Base-by-base conservation (phyloP, 1,140 invertebrate genomes). In the Argopecten irradians region DNA sequence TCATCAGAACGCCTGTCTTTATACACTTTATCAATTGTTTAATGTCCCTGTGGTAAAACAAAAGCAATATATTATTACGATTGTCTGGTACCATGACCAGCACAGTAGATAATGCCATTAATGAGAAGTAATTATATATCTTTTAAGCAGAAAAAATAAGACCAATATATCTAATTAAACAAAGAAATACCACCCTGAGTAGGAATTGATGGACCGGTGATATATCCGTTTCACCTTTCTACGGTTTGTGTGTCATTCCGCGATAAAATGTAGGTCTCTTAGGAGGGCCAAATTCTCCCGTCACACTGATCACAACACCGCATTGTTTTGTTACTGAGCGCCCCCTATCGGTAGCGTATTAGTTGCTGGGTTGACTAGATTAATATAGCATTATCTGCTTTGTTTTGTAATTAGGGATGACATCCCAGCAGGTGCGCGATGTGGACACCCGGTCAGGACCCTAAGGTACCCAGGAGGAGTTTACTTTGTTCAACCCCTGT, bases 371-470 rank as follows among this genome's bases (percentile, higher is more conserved):
- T n/a, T 71, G 55, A 71, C 22, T 71, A 71, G 55, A 28, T 71
- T 71, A 71, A 71, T 71, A 71, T 28, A n/a, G 22, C 22, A 71
- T 71, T 71, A 71, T 71, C 55, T 71, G 22, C 22, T 11, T 71
- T 71, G 55, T 71, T 71, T 71, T 71, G 55, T 71, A 71, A 71
- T 71, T 71, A 71, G 55, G 55, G n/a, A 3, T 71, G 55, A 71
- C 55, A 71, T 71, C 55, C 11, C 55, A 28, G 1, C 55, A 71
- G 55, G 55, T 71, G 55, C n/a, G 55, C 22, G n/a, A n/a, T 71
- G 55, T 71, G 55, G 43, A 22, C 19, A 46, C 9, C 9, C 43
- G 43, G 43, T 22, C 43, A 46, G 43, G 43, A 71, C 55, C 55
- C n/a, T n/a, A 16, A n/a, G 55, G 55, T 71, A 71, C 55, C 22